phyloP scores from a whole-genome alignment of 2,888 invertebrate genomes.

The Mythimna ferrago region DNA sequence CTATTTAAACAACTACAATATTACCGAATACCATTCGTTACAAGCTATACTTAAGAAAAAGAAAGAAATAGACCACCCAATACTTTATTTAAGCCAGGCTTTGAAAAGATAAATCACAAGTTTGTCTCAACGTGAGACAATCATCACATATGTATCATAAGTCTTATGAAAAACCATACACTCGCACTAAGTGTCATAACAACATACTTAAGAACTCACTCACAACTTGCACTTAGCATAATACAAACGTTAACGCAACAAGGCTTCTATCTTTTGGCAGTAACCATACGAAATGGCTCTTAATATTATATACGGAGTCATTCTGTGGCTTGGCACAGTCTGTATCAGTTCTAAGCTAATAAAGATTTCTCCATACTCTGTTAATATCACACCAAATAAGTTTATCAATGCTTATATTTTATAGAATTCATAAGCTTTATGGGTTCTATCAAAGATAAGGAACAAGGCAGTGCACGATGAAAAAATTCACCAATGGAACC shows the following conservation, averaged over 20 bases:
- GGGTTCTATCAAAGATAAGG: no score
- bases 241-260: conserved; percentile 4
- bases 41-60: no score
- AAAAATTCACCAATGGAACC: no score
- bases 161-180: neutral
- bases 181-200: neutral
- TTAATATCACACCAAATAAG: neutral
- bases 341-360: conserved; percentile 3
- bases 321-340: conserved; percentile 27
- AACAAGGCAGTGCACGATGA: no score
- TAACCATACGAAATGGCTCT: neutral
- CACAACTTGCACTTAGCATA: neutral
- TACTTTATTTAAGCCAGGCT: neutral
- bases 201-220: neutral
- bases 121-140: neutral
- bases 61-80: neutral
- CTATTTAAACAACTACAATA: no score
- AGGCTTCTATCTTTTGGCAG: conserved; percentile 17
- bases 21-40: no score
- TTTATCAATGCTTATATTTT: no score
- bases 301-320: neutral
- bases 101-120: neutral
- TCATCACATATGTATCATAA: neutral
- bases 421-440: no score
- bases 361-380: neutral